Conservation (phyloP, 2,797 vertebrate genomes). For the Eulemur albifrons region DNA sequence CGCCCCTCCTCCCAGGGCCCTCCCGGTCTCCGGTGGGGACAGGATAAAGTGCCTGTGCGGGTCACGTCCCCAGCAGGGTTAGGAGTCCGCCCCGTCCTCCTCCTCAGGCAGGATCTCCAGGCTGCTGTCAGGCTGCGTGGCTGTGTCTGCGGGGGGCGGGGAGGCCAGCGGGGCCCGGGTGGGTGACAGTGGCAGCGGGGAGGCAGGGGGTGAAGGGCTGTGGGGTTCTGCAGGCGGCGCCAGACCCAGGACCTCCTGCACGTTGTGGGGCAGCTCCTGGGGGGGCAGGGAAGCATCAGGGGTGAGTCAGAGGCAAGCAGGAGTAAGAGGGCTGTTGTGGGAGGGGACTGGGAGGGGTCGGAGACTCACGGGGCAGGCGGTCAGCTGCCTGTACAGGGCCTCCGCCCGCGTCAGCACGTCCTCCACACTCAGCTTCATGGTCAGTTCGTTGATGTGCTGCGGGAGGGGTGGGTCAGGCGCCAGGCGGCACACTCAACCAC, state of each 20-base stretch:
- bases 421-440: conserved; percentile 93
- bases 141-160: conserved; percentile 65
- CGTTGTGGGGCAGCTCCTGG: conserved; percentile 91
- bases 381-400: conserved; percentile 87
- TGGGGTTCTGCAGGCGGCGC: conserved; percentile 68
- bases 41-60: conserved; percentile 49
- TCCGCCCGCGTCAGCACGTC: conserved; percentile 87
- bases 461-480: not conserved
- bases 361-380: conserved; percentile 76
- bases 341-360: rapidly evolving
- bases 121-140: conserved; percentile 81
- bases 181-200: conserved; percentile 74
- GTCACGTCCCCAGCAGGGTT: rapidly evolving
- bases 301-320: not conserved
- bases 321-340: rapidly evolving
- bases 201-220: conserved; percentile 77
- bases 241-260: conserved; percentile 91
- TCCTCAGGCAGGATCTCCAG: conserved; percentile 82
- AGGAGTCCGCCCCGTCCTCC: not conserved
- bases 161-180: conserved; percentile 74
- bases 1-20: not conserved
- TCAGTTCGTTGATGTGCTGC: conserved; percentile 95
- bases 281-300: not conserved
- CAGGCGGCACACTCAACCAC: not conserved
- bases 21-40: not conserved